These are phyloP conservation scores for Drosophila algonquin DNA, from an alignment of 2,888 invertebrate genomes.

Conservation along the genomic window DNA sequence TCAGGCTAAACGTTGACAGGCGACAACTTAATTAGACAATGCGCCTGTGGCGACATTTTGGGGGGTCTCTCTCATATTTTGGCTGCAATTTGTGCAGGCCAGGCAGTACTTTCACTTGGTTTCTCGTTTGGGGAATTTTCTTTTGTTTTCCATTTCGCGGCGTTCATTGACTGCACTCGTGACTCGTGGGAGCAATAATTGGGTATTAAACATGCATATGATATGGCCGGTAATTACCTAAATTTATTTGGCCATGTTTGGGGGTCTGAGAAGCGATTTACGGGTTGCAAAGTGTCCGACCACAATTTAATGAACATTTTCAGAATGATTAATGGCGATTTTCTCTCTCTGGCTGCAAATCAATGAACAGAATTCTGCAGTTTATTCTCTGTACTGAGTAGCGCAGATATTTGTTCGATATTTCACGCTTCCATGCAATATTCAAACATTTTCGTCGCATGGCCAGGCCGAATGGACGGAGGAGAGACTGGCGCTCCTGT, in stretches of 20 bases:
- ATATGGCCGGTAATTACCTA: slow-evolving; percentile 54
- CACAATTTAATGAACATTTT: slow-evolving; percentile 57
- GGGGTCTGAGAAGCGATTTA: slow-evolving; percentile 49
- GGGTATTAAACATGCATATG: slow-evolving; percentile 37
- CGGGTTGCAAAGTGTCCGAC: slow-evolving; percentile 63
- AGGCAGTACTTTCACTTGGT: slow-evolving; percentile 13
- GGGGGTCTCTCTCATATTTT: slow-evolving; percentile 34
- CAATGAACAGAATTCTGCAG: slow-evolving; percentile 62
- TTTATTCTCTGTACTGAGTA: slow-evolving; percentile 19
- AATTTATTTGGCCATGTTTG: slow-evolving; percentile 53
- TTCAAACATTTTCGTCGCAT: slow-evolving; percentile 58
- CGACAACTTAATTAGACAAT: slow-evolving; percentile 67
- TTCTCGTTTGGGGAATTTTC: slow-evolving; percentile 17
- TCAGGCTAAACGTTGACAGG: slow-evolving; percentile 66
- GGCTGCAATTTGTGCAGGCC: slow-evolving; percentile 32
- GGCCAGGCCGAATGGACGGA: slow-evolving; percentile 27
- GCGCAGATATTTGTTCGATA: slow-evolving; percentile 65
- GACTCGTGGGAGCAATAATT: slow-evolving; percentile 57
- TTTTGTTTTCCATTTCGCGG: slow-evolving; percentile 38
- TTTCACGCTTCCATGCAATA: slow-evolving; percentile 77
- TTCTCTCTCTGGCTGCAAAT: slow-evolving; percentile 47
- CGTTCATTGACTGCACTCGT: slow-evolving; percentile 57
- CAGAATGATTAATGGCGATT: slow-evolving; percentile 65
- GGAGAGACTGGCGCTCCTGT: slow-evolving; percentile 1
- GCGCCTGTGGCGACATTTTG: slow-evolving; percentile 24